These are phyloP conservation scores for Gymnopithys bicolor DNA, from an alignment of 2,797 vertebrate genomes.

Conservation along the genomic window DNA sequence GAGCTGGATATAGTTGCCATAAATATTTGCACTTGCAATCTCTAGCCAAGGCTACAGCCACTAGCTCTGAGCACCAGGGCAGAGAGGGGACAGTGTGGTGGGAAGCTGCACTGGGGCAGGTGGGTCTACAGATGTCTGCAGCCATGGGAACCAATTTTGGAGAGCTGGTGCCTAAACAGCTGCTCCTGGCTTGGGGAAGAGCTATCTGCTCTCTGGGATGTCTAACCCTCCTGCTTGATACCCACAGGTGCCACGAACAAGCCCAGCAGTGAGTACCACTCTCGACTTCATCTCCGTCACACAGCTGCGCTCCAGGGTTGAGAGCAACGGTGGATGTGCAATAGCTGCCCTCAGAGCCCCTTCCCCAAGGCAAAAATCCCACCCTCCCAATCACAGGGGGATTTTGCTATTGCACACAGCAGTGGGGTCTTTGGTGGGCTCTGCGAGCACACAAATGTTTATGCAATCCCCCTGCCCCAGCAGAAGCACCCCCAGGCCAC, in stretches of 20 bases:
- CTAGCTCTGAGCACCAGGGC: background rate
- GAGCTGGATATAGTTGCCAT: background rate
- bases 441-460: background rate
- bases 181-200: background rate
- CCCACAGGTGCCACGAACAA: background rate
- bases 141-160: background rate
- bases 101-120: background rate
- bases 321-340: accelerated
- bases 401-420: background rate
- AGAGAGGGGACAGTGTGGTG: background rate
- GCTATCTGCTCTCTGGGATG: background rate
- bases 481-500: background rate
- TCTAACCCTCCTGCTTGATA: background rate
- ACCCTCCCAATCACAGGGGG: background rate
- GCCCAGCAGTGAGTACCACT: background rate
- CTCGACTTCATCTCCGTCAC: background rate
- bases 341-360: background rate
- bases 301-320: background rate
- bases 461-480: background rate
- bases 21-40: background rate
- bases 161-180: background rate
- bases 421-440: background rate
- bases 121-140: background rate
- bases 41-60: background rate
- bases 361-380: background rate